Percentiles rank a stretch among this genome's conserved stretches.
Conservation (phyloP, 2,113 vertebrate genomes). For the Anas platyrhynchos region DNA sequence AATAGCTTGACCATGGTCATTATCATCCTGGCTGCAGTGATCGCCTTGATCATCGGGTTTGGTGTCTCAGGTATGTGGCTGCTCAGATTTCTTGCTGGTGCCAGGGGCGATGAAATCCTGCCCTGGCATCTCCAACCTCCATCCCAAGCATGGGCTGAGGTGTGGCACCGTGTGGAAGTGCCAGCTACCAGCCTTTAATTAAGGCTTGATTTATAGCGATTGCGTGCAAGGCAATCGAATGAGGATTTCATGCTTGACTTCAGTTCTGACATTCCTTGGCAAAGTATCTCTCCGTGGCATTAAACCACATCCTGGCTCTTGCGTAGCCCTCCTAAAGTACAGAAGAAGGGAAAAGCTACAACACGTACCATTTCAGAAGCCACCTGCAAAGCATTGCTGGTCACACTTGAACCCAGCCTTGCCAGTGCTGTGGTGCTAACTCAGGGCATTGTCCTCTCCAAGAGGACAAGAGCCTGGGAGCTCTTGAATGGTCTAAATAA, state of each 20-base stretch:
- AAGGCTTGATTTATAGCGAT: neutral
- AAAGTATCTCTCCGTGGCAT: neutral
- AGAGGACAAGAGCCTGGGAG: neutral
- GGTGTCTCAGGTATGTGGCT: slow-evolving; percentile 51
- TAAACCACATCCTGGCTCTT: neutral
- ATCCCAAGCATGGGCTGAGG: neutral
- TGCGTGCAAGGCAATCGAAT: neutral
- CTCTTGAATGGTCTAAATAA: neutral
- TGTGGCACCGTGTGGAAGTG: neutral
- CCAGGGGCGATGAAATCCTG: neutral
- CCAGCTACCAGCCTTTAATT: accelerated
- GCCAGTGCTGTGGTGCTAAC: neutral
- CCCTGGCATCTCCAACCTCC: neutral
- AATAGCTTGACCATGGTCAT: neutral
- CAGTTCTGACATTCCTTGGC: neutral
- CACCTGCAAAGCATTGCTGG: neutral
- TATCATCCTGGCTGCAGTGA: slow-evolving; percentile 10
- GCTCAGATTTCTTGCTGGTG: neutral
- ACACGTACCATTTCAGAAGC: neutral
- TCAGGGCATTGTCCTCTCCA: too few species aligned
- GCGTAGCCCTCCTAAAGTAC: neutral
- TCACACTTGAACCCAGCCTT: neutral
- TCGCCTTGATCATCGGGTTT: slow-evolving; percentile 43
- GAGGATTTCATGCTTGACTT: neutral
- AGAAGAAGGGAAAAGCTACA: neutral